A percentile compares a stretch with the other conserved stretches of the same genome.
phyloP scores from a whole-genome alignment of 2,797 vertebrate species.

The Pristis pectinata region DNA sequence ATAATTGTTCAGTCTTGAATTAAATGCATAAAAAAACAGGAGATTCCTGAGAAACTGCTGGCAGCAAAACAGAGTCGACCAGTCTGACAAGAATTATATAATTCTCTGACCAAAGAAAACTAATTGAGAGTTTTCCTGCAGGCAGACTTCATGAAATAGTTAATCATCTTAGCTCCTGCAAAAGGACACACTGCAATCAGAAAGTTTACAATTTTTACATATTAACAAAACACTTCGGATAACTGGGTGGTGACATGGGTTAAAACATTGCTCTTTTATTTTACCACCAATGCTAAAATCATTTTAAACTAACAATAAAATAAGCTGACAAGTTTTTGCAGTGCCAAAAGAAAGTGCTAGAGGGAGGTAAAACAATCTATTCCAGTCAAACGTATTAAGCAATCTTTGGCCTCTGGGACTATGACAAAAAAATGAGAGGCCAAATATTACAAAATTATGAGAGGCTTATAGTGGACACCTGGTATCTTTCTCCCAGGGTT shows the following conservation, averaged over 20 bases:
- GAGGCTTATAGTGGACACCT: too few relatives aligned
- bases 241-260: background rate
- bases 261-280: background rate
- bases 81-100: background rate
- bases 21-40: background rate
- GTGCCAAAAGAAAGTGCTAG: background rate
- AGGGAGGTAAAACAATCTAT: background rate
- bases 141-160: background rate
- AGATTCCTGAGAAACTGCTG: background rate
- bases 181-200: background rate
- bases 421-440: too few relatives aligned
- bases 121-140: background rate
- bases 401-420: background rate
- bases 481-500: too few relatives aligned
- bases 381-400: background rate
- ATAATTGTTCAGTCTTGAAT: background rate
- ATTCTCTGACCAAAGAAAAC: background rate
- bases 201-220: too few relatives aligned
- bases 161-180: background rate
- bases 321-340: background rate
- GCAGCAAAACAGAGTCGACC: background rate
- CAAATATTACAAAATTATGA: too few relatives aligned
- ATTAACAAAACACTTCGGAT: background rate
- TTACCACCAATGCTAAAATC: background rate
- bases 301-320: background rate